Evolutionary conservation across 2,113 vertebrate genomes (phyloP).

Genomic region (Brachirus orientalis): DNA sequence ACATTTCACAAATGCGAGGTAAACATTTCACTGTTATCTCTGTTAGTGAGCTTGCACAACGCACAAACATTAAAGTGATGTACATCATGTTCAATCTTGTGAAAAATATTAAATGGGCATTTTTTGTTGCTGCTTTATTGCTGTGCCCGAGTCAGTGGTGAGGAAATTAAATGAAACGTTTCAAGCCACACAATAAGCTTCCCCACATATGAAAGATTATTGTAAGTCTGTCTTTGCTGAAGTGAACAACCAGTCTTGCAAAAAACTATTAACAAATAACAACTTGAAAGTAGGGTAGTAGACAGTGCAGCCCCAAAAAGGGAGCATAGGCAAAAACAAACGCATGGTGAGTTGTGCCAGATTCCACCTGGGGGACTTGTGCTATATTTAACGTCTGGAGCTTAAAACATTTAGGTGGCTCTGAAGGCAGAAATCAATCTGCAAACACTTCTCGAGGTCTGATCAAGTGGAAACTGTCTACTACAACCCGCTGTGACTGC

Average conservation of each 20-base stretch:
- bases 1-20: no score
- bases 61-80: no score
- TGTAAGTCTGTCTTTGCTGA: not conserved
- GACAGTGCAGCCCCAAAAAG: slow-evolving; percentile 48
- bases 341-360: slow-evolving; percentile 49
- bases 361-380: slow-evolving; percentile 44
- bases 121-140: no score
- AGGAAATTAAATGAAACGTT: no score
- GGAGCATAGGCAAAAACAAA: slow-evolving; percentile 35
- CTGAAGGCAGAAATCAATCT: not conserved
- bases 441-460: not conserved
- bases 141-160: no score
- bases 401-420: slow-evolving; percentile 22
- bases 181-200: no score
- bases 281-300: slow-evolving; percentile 61
- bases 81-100: no score
- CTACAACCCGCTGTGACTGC: slow-evolving; percentile 27
- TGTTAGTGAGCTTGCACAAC: no score
- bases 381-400: slow-evolving; percentile 60
- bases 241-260: not conserved
- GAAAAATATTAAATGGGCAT: no score
- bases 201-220: no score
- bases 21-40: no score
- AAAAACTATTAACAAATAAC: slow-evolving; percentile 16
- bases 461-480: slow-evolving; percentile 23